Conservation (phyloP, 2,797 vertebrate species). For the Orientallactaga sibirica region DNA sequence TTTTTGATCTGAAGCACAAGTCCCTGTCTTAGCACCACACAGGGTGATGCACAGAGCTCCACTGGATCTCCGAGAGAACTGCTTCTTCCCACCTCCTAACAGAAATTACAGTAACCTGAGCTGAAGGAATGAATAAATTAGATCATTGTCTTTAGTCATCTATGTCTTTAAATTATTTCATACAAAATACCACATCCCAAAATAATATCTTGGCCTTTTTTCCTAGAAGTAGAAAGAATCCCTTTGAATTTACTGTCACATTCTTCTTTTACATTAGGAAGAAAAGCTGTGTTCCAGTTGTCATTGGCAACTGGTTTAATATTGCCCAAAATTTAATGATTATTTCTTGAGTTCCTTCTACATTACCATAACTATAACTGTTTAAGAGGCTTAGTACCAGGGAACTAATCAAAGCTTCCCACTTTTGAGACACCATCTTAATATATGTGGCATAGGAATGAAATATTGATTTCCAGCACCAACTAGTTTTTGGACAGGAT, state of each 20-base stretch:
- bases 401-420: slow-evolving; percentile 11
- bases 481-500: slow-evolving; percentile 5
- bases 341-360: not conserved
- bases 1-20: not conserved
- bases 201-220: slow-evolving; percentile 1
- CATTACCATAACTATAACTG: not conserved
- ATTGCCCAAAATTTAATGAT: not conserved
- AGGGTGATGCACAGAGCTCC: not conserved
- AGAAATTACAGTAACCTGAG: not conserved
- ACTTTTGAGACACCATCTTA: not conserved
- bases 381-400: not conserved
- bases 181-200: not conserved
- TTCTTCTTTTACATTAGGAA: not conserved
- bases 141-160: not conserved
- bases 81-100: not conserved
- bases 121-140: not conserved
- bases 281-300: slow-evolving; percentile 4
- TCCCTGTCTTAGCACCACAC: not conserved
- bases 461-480: not conserved
- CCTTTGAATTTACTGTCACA: not conserved
- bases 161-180: slow-evolving; percentile 27
- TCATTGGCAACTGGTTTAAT: not conserved
- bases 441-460: not conserved
- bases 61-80: not conserved
- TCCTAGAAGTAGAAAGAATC: not conserved